Evolutionary conservation across 2,113 vertebrate species (phyloP).

Genomic region (Mesoclemmys tuberculata): DNA sequence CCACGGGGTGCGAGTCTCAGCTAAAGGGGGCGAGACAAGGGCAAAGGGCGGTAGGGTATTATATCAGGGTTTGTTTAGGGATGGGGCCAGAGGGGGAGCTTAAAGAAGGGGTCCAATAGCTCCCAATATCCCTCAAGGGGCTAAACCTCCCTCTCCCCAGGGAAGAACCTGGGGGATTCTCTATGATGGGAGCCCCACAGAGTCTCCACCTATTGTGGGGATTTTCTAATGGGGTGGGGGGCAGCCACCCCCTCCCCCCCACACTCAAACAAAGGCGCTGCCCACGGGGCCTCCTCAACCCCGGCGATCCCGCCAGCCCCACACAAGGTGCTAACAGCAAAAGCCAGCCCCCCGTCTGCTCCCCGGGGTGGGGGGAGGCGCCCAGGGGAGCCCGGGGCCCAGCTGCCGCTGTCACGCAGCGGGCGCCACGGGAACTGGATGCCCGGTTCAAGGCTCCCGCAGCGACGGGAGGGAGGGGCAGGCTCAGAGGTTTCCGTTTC

Average conservation of each 20-base stretch:
- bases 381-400: not conserved
- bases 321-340: not conserved
- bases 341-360: not conserved
- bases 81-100: too few relatives aligned
- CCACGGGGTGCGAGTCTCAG: not conserved
- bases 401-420: not conserved
- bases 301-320: not conserved
- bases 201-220: not conserved
- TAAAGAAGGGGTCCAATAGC: not conserved
- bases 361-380: not conserved
- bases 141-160: not conserved
- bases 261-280: too few relatives aligned
- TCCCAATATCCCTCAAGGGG: not conserved
- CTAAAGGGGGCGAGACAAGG: not conserved
- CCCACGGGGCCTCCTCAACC: not conserved
- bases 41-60: not conserved
- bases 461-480: not conserved
- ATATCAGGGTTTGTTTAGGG: not conserved
- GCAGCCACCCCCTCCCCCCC: not conserved
- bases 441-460: not conserved
- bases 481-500: not conserved
- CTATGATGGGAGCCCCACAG: not conserved
- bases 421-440: not conserved
- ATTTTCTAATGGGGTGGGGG: not conserved
- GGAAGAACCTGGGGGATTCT: not conserved